Conservation (phyloP, 2,797 vertebrate genomes). For the Xiphorhynchus erythropygius region DNA sequence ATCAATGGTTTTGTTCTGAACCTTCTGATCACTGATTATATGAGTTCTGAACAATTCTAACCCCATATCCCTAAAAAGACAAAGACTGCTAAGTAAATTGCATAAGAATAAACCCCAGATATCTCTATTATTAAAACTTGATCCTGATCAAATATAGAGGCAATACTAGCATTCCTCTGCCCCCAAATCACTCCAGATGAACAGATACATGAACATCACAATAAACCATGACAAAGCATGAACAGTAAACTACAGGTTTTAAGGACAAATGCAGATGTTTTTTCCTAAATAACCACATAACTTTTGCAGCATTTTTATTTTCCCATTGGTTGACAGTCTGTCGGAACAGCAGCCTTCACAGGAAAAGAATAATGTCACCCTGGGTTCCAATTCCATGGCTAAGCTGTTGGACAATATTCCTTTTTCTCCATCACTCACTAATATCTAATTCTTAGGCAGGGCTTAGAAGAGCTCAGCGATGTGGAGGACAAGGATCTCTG, state of each 20-base stretch:
- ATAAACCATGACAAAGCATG: background rate
- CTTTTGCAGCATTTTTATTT: background rate
- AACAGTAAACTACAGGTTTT: background rate
- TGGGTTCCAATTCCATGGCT: background rate
- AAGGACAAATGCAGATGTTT: background rate
- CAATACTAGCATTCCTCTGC: background rate
- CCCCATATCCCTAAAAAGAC: slow-evolving; percentile 93
- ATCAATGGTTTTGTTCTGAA: slow-evolving; percentile 98
- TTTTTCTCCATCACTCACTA: background rate
- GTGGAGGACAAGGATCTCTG: background rate
- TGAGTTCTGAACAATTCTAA: slow-evolving; percentile 98
- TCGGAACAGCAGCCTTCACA: background rate
- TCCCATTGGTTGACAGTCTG: background rate
- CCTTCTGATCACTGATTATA: slow-evolving; percentile 97
- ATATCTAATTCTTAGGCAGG: background rate
- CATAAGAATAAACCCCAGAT: background rate
- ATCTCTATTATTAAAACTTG: background rate
- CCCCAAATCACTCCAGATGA: background rate
- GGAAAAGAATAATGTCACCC: background rate
- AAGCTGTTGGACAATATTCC: background rate
- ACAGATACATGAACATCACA: background rate
- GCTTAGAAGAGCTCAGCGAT: background rate
- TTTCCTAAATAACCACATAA: background rate
- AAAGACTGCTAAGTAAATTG: background rate
- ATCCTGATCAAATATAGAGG: background rate